Base-by-base conservation (phyloP, 2,113 vertebrate genomes). In the Trichomycterus rosablanca region DNA sequence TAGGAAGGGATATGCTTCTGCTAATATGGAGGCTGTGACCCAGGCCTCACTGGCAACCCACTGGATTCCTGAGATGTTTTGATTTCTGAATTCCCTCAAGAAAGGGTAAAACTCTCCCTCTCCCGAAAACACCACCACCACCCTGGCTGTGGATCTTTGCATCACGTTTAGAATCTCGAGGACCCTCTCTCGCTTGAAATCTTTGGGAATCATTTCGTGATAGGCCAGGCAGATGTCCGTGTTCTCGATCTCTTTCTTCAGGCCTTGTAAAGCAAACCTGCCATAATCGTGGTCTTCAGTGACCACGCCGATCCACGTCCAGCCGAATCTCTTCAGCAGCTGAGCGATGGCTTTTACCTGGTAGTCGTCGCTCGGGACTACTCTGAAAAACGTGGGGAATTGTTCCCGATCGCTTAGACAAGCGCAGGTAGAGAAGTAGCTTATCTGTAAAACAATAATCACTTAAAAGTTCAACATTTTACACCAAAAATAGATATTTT, bases 11-110 rank as follows among this genome's bases (percentile, higher is more conserved):
- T 81, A 84, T 23, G 76, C 74, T 32, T 84, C 74, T 46, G 83
- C 74, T 26, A 88, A 81, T 14, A 86, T 55, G 16, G 84, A 81
- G 7, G 86, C 80, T 55, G 84, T 88, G 35, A 88, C 72, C 88
- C 88, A 88, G 0, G 86, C 86, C 69, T 71, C 87, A 56, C 88
- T 89, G n/a, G 80, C 87, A 24, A 89, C 79, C 88, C 88, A 89
- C 65, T 88, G 86, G 57, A 88, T 87, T 18, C 78, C 85, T 26
- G 86, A 84, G 15, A 89, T 80, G 39, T 89, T 88, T 5, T 87
- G 86, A 49, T 64, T 73, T 2, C 80, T 73, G 6, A 87, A 51
- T 56, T 88, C 86, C 62, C 63, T 71, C 76, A 89, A 78, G 23
- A 89, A 69, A 12, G 83, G 84, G 43, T 82, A 81, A 69, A 89